Base-by-base conservation (phyloP, 2,113 vertebrate genomes). In the Dissostichus mawsoni region DNA sequence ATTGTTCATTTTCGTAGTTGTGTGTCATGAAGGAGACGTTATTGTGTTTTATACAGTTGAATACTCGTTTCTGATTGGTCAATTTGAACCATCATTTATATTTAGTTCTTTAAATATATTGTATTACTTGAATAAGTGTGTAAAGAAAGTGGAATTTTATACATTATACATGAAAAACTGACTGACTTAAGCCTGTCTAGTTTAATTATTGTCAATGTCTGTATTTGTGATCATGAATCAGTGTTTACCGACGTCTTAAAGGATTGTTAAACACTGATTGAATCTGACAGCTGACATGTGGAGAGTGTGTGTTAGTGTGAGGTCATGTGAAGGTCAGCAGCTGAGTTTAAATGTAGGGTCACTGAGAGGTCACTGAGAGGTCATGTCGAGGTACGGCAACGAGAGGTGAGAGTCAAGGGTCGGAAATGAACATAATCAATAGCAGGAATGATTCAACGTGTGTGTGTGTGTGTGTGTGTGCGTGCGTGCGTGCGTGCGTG, bases 271-370 rank as follows among this genome's bases (percentile, higher is more conserved):
- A 33, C 18, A 16, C 25, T 75, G 65, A 88, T 82, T 55, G 11
- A 4, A 65, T 36, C 0, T 50, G 85, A 73, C 72, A 59, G 69
- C 0, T 6, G 52, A 66, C 64, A 83, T 80, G 63, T 84, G 77
- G 56, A n/a, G 5, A 13, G 48, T 14, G 33, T 18, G 58, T 53
- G 18, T 41, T 2, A 1, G 52, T 18, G 66, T 16, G 56, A 18
- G 56, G 78, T 69, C 71, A 33, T 1, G 47, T 11, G 18, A 0
- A 17, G 12, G 81, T 74, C 69, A 33, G 63, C 47, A 75, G 69
- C 57, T n/a, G n/a, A 67, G 57, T 4, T 29, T 10, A 2, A 50
- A 45, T 29, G 20, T 10, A 11, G 41, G 47, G 3, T 51, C 52
- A 61, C 14, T 25, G 8, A 12, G 1, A 47, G 47, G 3, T 51